Evolutionary conservation across 1,140 invertebrate genomes (phyloP).

Genomic region (Psilanteris sp.): DNA sequence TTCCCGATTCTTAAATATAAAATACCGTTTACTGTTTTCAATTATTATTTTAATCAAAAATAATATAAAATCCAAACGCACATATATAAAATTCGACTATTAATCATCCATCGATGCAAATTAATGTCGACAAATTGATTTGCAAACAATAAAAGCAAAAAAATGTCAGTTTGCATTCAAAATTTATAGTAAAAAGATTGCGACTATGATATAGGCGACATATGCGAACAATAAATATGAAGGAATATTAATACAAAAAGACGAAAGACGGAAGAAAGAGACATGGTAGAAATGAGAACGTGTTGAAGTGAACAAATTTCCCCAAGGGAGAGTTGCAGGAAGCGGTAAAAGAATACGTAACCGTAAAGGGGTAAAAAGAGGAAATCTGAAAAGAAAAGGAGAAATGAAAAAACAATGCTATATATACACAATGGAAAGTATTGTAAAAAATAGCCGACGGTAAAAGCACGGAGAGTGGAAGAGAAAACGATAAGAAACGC

Average conservation of each 20-base stretch:
- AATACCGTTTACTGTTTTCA: too few species aligned
- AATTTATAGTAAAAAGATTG: neutral
- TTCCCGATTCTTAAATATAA: too few species aligned
- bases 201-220: neutral
- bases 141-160: too few species aligned
- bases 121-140: too few species aligned
- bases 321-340: constrained; percentile 14
- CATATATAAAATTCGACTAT: too few species aligned
- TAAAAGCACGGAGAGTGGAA: too few species aligned
- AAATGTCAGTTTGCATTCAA: too few species aligned
- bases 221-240: constrained; percentile 6
- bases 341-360: constrained; percentile 4
- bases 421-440: constrained; percentile 1
- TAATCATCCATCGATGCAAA: too few species aligned
- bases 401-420: constrained; percentile 32
- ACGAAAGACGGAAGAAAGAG: neutral
- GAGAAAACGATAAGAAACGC: neutral
- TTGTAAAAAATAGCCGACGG: constrained; percentile 11
- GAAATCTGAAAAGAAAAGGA: too few species aligned
- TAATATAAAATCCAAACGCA: too few species aligned
- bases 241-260: constrained; percentile 17
- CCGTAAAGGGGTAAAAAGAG: constrained; percentile 5
- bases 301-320: constrained; percentile 43
- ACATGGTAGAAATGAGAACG: constrained; percentile 15
- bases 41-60: too few species aligned